A percentile compares a stretch with the other conserved stretches of the same genome.
phyloP scores from a whole-genome alignment of 2,888 invertebrate species.

The Ophioninae sp. region DNA sequence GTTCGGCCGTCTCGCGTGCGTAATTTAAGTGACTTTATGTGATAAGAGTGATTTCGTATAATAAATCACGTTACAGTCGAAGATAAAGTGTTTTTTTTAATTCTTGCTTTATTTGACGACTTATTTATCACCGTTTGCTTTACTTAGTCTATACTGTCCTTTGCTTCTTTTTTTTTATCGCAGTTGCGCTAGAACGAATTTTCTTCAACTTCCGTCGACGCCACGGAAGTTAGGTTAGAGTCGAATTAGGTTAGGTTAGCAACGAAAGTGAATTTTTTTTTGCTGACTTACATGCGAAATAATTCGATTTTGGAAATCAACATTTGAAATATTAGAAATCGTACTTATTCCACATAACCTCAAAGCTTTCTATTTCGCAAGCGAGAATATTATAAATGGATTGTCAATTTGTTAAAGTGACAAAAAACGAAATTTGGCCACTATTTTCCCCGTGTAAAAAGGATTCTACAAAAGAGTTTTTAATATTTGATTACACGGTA shows the following conservation, averaged over 20 bases:
- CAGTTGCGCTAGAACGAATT: too few species aligned
- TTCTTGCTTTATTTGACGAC: not conserved
- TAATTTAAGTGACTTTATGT: slow-evolving; percentile 13
- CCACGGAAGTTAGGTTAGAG: too few species aligned
- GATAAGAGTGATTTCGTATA: slow-evolving; percentile 14
- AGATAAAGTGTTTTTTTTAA: not conserved
- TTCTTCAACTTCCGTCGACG: too few species aligned
- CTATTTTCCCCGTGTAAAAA: not conserved
- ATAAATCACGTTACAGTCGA: slow-evolving; percentile 29
- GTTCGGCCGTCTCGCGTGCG: not conserved
- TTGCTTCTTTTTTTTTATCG: too few species aligned
- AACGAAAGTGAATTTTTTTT: too few species aligned
- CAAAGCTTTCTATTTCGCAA: not conserved
- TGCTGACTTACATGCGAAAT: too few species aligned
- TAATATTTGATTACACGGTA: not conserved
- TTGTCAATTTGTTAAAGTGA: not conserved
- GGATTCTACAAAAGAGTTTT: not conserved
- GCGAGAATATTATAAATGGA: not conserved
- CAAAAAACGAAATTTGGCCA: not conserved
- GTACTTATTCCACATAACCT: not conserved
- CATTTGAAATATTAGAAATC: not conserved
- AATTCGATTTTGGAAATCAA: not conserved
- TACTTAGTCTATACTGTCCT: too few species aligned
- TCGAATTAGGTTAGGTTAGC: too few species aligned
- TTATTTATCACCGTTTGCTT: not conserved